Evolutionary conservation across 2,113 vertebrate genomes (phyloP).

Genomic region (Condylura cristata): DNA sequence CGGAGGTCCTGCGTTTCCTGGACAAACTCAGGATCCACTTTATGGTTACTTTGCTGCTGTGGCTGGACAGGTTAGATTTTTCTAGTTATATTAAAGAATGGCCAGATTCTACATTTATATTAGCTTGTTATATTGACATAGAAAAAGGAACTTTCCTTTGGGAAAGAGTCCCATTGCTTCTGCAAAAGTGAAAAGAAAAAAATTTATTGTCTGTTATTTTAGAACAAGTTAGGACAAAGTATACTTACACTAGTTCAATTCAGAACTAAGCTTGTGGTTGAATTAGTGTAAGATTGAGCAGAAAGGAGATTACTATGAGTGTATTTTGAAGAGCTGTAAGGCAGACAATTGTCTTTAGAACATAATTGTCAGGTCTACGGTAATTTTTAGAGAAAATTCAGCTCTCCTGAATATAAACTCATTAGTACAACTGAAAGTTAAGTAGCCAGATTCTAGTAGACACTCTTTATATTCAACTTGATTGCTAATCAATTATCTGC

Average conservation of each 20-base stretch:
- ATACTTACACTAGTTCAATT: neutral
- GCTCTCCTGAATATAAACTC: neutral
- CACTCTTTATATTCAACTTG: neutral
- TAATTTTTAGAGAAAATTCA: constrained; percentile 36
- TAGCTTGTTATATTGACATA: neutral
- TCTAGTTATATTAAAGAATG: neutral
- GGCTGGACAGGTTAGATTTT: constrained; percentile 86
- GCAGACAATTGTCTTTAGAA: neutral
- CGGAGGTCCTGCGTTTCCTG: constrained; percentile 86
- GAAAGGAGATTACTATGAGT: neutral
- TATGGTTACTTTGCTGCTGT: constrained; percentile 88
- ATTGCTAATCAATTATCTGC: neutral
- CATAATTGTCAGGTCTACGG: neutral
- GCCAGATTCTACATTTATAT: neutral
- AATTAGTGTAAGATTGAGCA: neutral
- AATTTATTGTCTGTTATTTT: neutral
- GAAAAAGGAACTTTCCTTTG: neutral
- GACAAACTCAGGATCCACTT: constrained; percentile 87
- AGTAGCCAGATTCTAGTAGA: neutral
- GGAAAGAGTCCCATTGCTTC: neutral
- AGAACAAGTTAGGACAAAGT: neutral
- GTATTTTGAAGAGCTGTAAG: neutral
- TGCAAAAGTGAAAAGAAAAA: neutral
- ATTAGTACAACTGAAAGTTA: neutral
- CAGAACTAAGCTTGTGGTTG: constrained; percentile 27